These are phyloP conservation scores for Cisticola juncidis DNA, from an alignment of 2,113 vertebrate genomes.

Conservation along the genomic window DNA sequence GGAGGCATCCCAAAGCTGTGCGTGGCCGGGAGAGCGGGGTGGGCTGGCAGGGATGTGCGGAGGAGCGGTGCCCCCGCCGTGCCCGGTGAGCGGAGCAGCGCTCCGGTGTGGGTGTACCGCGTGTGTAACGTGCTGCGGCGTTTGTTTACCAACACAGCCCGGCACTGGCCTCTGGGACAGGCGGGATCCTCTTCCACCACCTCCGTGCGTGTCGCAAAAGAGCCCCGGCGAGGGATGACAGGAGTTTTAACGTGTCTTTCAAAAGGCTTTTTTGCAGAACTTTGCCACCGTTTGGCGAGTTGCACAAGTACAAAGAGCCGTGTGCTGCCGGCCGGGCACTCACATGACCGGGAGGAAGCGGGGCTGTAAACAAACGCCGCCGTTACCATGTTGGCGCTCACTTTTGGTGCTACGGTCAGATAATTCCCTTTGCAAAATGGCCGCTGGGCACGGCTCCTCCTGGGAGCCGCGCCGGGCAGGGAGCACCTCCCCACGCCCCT, in stretches of 20 bases:
- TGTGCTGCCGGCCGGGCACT: constrained; percentile 31
- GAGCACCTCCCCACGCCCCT: background rate
- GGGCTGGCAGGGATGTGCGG: fast-evolving
- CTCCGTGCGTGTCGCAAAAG: background rate
- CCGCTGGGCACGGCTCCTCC: constrained; percentile 24
- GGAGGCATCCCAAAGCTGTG: background rate
- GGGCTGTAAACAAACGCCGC: constrained; percentile 58
- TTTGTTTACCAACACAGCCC: constrained; percentile 35
- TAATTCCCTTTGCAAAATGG: constrained; percentile 61
- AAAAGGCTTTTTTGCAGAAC: background rate
- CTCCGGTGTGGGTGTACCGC: background rate
- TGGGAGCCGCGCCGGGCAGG: background rate
- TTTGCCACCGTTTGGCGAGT: constrained; percentile 50
- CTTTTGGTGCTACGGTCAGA: constrained; percentile 61
- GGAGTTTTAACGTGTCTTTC: background rate
- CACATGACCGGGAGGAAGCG: constrained; percentile 65
- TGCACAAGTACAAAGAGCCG: constrained; percentile 44
- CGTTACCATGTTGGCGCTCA: constrained; percentile 56
- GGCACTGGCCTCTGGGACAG: background rate
- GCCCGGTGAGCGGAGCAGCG: background rate
- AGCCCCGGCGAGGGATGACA: background rate
- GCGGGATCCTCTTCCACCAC: background rate
- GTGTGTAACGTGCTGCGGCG: background rate
- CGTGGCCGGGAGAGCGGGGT: background rate
- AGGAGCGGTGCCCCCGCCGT: fast-evolving